Conservation (phyloP, 2,888 invertebrate species). For the Coelopa pilipes region DNA sequence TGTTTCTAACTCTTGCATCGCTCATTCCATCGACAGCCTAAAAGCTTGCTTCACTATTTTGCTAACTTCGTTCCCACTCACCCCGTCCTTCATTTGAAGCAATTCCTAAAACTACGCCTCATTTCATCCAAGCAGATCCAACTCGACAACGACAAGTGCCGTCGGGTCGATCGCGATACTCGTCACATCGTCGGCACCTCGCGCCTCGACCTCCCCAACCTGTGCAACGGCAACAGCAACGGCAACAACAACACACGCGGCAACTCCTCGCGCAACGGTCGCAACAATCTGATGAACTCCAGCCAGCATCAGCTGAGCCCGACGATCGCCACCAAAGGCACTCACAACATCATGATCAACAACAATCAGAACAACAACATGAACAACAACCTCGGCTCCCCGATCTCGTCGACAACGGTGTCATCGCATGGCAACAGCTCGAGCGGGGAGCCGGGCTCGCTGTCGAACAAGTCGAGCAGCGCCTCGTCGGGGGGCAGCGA, state of each 20-base stretch:
- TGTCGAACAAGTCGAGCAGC: constrained; percentile 63
- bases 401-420: constrained; percentile 62
- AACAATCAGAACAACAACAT: constrained; percentile 49
- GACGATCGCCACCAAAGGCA: constrained; percentile 39
- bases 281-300: constrained; percentile 41
- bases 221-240: constrained; percentile 54
- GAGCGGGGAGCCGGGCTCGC: constrained; percentile 53
- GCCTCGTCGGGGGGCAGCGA: constrained; percentile 63
- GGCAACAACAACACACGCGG: constrained; percentile 45
- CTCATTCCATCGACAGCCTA: constrained; percentile 10
- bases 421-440: constrained; percentile 61
- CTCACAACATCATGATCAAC: constrained; percentile 45
- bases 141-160: constrained; percentile 67
- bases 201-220: constrained; percentile 63
- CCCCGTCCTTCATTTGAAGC: too few relatives aligned
- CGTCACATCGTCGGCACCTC: constrained; percentile 58
- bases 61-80: too few relatives aligned
- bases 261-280: constrained; percentile 48
- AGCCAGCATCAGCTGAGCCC: constrained; percentile 51
- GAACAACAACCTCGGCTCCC: constrained; percentile 61
- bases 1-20: too few relatives aligned
- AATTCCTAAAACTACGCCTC: too few relatives aligned
- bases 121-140: constrained; percentile 58
- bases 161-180: constrained; percentile 62
- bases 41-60: constrained; percentile 24